Percentiles rank a stretch among this genome's conserved stretches.
phyloP scores from a whole-genome alignment of 2,888 invertebrate species.

The Orchesella flavescens region DNA sequence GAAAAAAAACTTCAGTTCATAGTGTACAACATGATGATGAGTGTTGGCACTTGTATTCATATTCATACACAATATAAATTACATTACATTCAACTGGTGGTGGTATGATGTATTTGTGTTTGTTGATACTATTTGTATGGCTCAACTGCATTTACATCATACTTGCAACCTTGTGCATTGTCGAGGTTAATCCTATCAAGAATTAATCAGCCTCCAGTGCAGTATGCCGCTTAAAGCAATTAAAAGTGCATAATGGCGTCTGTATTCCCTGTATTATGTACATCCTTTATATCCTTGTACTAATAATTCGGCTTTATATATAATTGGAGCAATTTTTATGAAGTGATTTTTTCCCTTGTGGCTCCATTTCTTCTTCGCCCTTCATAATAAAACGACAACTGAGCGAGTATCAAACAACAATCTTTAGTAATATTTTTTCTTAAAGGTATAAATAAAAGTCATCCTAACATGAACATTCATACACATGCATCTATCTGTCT shows the following conservation, averaged over 20 bases:
- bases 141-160: neutral
- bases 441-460: no score
- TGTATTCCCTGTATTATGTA: neutral
- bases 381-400: constrained; percentile 27
- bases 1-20: no score
- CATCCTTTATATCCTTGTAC: neutral
- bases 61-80: no score
- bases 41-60: no score
- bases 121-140: neutral
- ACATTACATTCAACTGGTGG: no score
- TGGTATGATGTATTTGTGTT: neutral
- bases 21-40: no score
- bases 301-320: neutral
- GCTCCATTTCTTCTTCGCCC: constrained; percentile 3
- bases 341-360: constrained; percentile 13
- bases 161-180: constrained; percentile 40
- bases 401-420: constrained; percentile 16
- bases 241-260: neutral
- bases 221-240: constrained; percentile 24
- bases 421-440: no score
- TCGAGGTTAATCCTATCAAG: constrained; percentile 22
- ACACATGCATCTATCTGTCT: no score
- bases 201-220: constrained; percentile 13
- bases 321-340: constrained; percentile 13
- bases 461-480: no score